Evolutionary conservation across 1,140 invertebrate genomes (phyloP), one percentile per base, ranked within the genome.

Genomic region (Ceratosolen fusciceps): DNA sequence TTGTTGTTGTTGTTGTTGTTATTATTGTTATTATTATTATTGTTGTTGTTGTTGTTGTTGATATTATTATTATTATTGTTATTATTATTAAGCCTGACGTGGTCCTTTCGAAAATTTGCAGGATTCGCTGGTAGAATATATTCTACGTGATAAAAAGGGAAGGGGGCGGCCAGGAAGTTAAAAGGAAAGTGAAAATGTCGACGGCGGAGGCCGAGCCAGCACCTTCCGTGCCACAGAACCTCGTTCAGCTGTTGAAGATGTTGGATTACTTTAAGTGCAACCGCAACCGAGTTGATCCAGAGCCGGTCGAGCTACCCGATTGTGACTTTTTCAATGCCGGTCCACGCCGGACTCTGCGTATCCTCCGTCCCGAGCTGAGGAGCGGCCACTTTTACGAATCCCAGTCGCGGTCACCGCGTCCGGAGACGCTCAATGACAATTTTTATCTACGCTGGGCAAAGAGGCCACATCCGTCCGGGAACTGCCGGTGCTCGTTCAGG

Each of bases 401-500:
- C n/a, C 86, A 81, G 31, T 67, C 82, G 1, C 82, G 81, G n/a
- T 82, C 74, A 24, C 84, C 88, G 0, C 83, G 86, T 39, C 85
- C 86, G 0, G 88, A 89, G 68, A 88, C 88, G 1, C 80, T 90
- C 24, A 85, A 88, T 67, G 89, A 89, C n/a, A 89, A 90, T 73
- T 90, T 90, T 76, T 88, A 89, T 67, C 82, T 85, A 1, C 85
- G 86, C 0, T 90, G 89, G 89, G 84, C 87, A 9, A 84, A 80
- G 21, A 83, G 86, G 21, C 88, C 88, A 0, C 88, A 90, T 80
- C 86, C 88, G 0, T 87, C 88, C 8, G 86, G 85, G 0, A 88
- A 89, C 37, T 90, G 90, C 62, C 83, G 88, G 7, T 90, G 89
- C 39, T 89, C 88, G 2, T 90, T 89, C 68, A 74, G 88, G 8